A percentile compares a stretch with the other conserved stretches of the same genome.
phyloP scores from a whole-genome alignment of 2,113 vertebrate genomes.

The Chloebia gouldiae region DNA sequence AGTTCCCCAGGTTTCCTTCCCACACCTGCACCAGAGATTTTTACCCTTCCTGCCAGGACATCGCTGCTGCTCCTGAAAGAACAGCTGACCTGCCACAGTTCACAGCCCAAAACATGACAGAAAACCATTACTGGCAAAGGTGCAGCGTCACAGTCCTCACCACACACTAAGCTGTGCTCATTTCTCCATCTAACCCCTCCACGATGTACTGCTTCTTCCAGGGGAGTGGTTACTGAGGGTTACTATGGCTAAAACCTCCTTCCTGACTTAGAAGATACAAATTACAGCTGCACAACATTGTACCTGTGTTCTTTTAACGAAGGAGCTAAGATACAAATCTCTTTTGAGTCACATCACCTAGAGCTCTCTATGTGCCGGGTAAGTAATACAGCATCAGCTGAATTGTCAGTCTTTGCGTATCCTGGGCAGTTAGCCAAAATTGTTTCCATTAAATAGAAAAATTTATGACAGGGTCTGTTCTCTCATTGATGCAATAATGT shows the following conservation, averaged over 20 bases:
- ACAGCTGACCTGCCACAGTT: not conserved
- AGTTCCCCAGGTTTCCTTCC: slow-evolving; percentile 34
- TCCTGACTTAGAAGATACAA: not conserved
- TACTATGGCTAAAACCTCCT: not conserved
- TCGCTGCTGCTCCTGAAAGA: not conserved
- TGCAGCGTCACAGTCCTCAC: not conserved
- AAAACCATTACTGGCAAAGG: not conserved
- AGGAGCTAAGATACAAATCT: not conserved
- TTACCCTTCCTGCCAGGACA: slow-evolving; percentile 9
- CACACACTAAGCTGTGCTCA: not conserved
- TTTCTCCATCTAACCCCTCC: not conserved
- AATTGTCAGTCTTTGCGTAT: not conserved
- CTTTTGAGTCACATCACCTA: not conserved
- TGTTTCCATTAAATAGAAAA: not conserved
- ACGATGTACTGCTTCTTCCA: not conserved
- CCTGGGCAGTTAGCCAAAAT: not conserved
- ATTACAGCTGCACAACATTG: not conserved
- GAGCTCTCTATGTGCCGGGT: not conserved
- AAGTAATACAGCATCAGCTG: not conserved
- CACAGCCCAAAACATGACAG: not conserved
- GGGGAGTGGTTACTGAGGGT: not conserved
- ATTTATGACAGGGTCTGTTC: not conserved
- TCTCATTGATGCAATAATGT: not conserved
- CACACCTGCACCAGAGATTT: not conserved
- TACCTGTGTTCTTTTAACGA: not conserved